phyloP scores from a whole-genome alignment of 2,797 vertebrate genomes.

The Labroides dimidiatus region DNA sequence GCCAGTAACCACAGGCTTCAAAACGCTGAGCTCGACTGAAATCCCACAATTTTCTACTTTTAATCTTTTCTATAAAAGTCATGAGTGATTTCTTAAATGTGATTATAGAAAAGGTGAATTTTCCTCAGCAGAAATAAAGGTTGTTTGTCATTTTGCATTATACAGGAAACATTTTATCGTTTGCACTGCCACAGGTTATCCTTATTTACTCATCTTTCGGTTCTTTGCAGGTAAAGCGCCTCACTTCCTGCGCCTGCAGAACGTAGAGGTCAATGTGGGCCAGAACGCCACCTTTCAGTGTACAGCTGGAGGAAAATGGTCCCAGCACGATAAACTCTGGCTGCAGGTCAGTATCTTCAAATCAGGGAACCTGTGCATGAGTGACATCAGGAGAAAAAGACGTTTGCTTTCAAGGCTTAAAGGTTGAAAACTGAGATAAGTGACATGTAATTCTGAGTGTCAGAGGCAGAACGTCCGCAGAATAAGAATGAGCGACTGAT shows the following conservation, averaged over 20 bases:
- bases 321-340: slow-evolving; percentile 92
- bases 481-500: background rate
- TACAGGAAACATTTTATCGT: too few relatives aligned
- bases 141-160: too few relatives aligned
- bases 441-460: too few relatives aligned
- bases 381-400: background rate
- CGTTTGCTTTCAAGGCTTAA: background rate
- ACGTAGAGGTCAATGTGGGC: slow-evolving; percentile 96
- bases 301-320: slow-evolving; percentile 97
- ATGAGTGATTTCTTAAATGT: too few relatives aligned
- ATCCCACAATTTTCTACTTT: too few relatives aligned
- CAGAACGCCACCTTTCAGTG: slow-evolving; percentile 98
- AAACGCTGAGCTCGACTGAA: too few relatives aligned
- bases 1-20: too few relatives aligned
- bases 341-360: slow-evolving; percentile 73
- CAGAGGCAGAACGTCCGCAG: background rate
- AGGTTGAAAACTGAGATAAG: background rate
- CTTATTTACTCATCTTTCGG: background rate
- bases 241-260: slow-evolving; percentile 96
- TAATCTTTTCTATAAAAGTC: too few relatives aligned
- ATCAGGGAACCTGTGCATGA: background rate
- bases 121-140: too few relatives aligned
- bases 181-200: too few relatives aligned
- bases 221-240: slow-evolving; percentile 91
- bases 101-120: too few relatives aligned